Base-by-base conservation (phyloP, 1,140 invertebrate species). In the Harlomillsia oculata region DNA sequence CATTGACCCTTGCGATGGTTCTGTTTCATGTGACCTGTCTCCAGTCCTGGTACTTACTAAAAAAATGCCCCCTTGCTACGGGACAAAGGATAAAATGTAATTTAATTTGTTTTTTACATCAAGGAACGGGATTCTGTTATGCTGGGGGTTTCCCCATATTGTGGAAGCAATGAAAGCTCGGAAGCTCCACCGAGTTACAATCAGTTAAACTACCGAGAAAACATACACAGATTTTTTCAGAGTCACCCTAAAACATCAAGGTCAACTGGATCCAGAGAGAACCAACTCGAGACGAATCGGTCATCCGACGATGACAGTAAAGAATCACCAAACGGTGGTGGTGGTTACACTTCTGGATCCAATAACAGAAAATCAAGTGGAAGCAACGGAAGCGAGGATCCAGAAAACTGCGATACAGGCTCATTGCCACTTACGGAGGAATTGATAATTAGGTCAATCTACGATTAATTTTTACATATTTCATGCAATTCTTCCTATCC, bases 201-300 rank as follows among this genome's bases (percentile, higher is more conserved):
- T 68, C 85, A 90, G 67, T 74, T 90, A 5, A 90, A 89, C 72
- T 90, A 89, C 68, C 85, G 86, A 67, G 85, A 90, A 68, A 91
- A 85, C 66, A 78, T 50, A 63, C 65, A 52, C 65, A 74, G 86
- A 64, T 90, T 88, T 71, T 90, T 89, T 72, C 81, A 84, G 66
- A 88, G 85, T 69, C 82, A 87, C 66, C 82, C 84, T 2, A 78
- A 80, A 58, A 80, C 79, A 2, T 77, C 75, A 1, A 71, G 74
- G 67, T 58, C 75, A 72, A 63, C 65, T 69, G 64, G 70, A 69
- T 51, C 59, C 60, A 41, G 70, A 66, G 53, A 66, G 66, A 39
- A 37, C n/a, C 58, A 66, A 37, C 41, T 59, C 14, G 64, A 66
- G 32, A 43, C 49, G 16, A 56, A 30, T 50, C 52, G 18, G 45